A percentile compares a stretch with the other conserved stretches of the same genome.
Evolutionary conservation across 2,113 vertebrate species (phyloP).

Genomic region (Cinclus mexicanus): DNA sequence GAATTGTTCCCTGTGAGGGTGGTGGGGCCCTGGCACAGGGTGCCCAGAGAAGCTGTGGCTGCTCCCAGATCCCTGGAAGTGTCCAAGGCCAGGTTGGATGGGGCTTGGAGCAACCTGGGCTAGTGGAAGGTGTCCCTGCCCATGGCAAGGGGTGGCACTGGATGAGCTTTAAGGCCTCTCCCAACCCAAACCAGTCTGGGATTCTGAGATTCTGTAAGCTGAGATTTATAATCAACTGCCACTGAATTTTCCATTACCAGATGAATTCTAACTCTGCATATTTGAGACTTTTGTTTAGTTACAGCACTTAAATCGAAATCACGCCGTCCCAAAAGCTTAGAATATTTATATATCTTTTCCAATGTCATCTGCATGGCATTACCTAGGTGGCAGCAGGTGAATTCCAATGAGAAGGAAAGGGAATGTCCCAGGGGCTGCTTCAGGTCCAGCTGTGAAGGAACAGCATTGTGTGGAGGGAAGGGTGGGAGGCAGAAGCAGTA

Average conservation of each 20-base stretch:
- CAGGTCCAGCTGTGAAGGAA: neutral
- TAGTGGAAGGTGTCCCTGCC: neutral
- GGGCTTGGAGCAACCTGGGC: fast-evolving
- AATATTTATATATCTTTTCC: neutral
- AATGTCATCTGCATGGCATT: neutral
- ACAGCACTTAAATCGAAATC: neutral
- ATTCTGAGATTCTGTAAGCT: fast-evolving
- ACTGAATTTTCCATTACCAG: neutral
- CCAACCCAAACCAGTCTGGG: fast-evolving
- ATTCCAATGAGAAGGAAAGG: neutral
- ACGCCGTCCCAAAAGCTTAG: neutral
- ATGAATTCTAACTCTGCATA: neutral
- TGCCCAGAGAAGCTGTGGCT: neutral
- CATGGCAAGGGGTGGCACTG: neutral
- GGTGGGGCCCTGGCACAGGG: neutral
- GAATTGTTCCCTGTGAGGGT: neutral
- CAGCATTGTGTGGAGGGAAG: neutral
- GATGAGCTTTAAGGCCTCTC: fast-evolving
- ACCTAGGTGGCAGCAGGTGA: neutral
- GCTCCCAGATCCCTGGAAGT: neutral
- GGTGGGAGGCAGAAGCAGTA: neutral
- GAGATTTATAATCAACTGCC: neutral
- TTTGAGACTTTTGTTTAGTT: neutral
- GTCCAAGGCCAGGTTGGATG: fast-evolving
- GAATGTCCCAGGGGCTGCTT: neutral